Percentiles rank a stretch among this genome's conserved stretches.
phyloP scores from a whole-genome alignment of 2,113 vertebrate species.

The Megaceryle maxima region DNA sequence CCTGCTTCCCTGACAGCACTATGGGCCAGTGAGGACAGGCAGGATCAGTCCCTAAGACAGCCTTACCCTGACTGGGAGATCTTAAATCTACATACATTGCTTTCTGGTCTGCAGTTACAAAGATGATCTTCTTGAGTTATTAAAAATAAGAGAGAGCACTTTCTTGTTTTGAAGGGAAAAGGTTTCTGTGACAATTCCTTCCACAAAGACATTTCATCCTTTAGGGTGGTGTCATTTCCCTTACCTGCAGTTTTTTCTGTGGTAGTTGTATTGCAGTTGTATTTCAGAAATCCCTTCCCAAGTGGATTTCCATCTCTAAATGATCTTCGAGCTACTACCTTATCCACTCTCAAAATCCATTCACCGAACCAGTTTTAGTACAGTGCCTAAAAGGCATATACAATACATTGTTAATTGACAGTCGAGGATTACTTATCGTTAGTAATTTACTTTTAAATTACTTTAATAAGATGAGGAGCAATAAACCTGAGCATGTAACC shows the following conservation, averaged over 20 bases:
- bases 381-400: background rate
- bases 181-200: background rate
- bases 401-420: background rate
- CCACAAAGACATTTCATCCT: background rate
- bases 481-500: background rate
- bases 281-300: background rate
- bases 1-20: accelerated
- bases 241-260: background rate
- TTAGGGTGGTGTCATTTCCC: background rate
- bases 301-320: background rate
- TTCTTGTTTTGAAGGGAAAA: background rate
- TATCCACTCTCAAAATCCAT: background rate
- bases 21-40: background rate
- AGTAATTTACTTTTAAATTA: conserved; percentile 21
- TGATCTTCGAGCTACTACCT: background rate
- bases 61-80: background rate
- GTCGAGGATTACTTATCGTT: background rate
- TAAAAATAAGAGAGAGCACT: background rate
- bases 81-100: accelerated
- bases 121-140: background rate
- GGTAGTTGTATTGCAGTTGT: background rate
- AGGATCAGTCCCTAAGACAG: background rate
- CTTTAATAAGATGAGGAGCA: background rate
- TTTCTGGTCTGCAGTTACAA: background rate
- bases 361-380: background rate